Conservation (phyloP, 2,888 invertebrate genomes). For the Lapara coniferarum region DNA sequence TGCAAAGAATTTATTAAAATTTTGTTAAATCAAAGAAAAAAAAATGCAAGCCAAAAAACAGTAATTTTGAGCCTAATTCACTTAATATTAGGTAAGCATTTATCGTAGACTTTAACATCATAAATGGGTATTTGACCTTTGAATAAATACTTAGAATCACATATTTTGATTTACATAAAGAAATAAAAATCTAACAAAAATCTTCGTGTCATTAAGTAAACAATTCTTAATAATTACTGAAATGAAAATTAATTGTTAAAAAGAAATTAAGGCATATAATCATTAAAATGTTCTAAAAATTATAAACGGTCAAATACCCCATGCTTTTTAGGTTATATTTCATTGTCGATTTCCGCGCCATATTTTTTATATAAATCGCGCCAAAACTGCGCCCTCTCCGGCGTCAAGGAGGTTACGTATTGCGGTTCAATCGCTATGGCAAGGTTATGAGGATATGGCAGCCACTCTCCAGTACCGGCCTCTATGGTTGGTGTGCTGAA, state of each 20-base stretch:
- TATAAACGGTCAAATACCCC: not conserved
- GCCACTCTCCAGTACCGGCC: conserved; percentile 66
- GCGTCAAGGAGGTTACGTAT: conserved; percentile 70
- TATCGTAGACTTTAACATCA: not conserved
- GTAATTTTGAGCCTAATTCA: too few species aligned
- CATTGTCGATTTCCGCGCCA: conserved; percentile 55
- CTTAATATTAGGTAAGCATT: too few species aligned
- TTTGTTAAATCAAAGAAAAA: not conserved
- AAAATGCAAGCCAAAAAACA: not conserved
- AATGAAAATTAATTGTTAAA: too few species aligned
- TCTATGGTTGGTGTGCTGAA: conserved; percentile 71
- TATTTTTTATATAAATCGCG: conserved; percentile 66
- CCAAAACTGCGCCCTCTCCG: conserved; percentile 75
- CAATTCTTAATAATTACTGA: too few species aligned
- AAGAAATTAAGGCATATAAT: too few species aligned
- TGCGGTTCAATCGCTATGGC: conserved; percentile 70
- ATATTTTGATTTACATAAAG: too few species aligned
- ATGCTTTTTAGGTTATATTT: not conserved
- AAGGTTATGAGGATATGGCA: conserved; percentile 67
- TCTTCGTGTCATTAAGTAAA: too few species aligned
- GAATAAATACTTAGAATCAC: not conserved
- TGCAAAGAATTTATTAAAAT: not conserved
- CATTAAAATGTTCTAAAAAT: too few species aligned
- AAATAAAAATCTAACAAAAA: too few species aligned
- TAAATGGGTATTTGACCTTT: not conserved